These are phyloP conservation scores for Circus cinereus DNA, from an alignment of 2,797 vertebrate genomes.

Conservation along the genomic window DNA sequence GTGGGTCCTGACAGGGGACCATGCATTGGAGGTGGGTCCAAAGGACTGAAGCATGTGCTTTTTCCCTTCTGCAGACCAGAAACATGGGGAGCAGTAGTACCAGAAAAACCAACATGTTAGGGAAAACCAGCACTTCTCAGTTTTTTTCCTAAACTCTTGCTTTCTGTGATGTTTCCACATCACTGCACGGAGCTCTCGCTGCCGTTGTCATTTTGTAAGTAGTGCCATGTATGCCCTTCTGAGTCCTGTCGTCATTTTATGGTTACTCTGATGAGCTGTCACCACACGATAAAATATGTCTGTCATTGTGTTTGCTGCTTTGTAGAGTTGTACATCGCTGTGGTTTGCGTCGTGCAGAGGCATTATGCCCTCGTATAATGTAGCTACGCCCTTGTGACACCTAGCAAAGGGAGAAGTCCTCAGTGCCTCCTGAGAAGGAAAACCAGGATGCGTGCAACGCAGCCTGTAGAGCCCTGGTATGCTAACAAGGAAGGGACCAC, in stretches of 20 bases:
- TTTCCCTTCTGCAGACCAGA: not conserved
- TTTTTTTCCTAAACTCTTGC: not conserved
- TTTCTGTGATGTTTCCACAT: not conserved
- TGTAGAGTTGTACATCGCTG: not conserved
- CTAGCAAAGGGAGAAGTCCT: not conserved
- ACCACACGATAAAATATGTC: not conserved
- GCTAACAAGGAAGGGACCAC: not conserved
- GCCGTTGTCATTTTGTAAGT: not conserved
- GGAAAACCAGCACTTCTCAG: not conserved
- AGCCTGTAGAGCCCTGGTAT: not conserved
- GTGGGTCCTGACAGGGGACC: not conserved
- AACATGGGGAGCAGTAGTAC: not conserved
- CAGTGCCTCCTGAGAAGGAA: not conserved
- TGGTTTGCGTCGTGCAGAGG: not conserved
- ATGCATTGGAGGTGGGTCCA: not conserved
- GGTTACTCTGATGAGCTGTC: not conserved
- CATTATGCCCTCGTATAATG: not conserved
- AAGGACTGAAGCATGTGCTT: not conserved
- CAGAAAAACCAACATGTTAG: not conserved
- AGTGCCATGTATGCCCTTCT: not conserved
- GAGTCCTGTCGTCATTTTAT: not conserved
- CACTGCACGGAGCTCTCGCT: not conserved
- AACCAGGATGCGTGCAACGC: not conserved
- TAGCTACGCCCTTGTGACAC: not conserved
- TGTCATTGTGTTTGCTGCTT: not conserved